These are phyloP conservation scores for Acanthosepion lycidas DNA, from an alignment of 2,888 invertebrate genomes.

Conservation along the genomic window DNA sequence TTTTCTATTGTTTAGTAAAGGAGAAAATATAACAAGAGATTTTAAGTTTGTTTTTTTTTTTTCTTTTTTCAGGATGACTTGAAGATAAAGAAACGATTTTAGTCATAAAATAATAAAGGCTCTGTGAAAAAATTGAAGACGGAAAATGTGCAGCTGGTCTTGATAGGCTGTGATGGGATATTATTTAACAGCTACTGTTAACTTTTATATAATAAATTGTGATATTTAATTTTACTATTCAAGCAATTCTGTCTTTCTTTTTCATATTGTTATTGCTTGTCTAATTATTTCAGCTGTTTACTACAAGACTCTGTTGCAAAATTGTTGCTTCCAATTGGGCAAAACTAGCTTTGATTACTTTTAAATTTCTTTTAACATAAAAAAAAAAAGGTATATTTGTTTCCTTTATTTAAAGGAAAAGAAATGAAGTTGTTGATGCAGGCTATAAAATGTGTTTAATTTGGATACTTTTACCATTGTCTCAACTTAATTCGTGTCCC, in stretches of 20 bases:
- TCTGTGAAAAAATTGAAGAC: not conserved
- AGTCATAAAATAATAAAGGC: not conserved
- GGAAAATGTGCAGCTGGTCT: not conserved
- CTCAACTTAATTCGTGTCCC: no score
- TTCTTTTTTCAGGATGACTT: not conserved
- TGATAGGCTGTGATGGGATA: not conserved
- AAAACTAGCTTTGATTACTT: not conserved
- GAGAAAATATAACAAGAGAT: no score
- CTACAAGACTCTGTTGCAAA: not conserved
- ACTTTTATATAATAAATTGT: no score
- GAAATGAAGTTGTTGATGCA: not conserved
- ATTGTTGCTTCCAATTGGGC: not conserved
- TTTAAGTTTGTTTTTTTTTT: no score
- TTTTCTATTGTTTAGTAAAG: not conserved
- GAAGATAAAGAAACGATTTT: not conserved
- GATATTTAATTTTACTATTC: not conserved
- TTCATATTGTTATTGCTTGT: not conserved
- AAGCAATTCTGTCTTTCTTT: not conserved
- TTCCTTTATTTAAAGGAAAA: not conserved
- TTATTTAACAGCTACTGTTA: not conserved
- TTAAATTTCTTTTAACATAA: not conserved
- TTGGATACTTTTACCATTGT: not conserved
- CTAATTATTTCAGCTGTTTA: not conserved
- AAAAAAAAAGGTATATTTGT: not conserved
- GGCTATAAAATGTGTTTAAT: not conserved